A percentile compares a stretch with the other conserved stretches of the same genome.
phyloP scores from a whole-genome alignment of 2,113 vertebrate species.

The Hypanus sabinus region DNA sequence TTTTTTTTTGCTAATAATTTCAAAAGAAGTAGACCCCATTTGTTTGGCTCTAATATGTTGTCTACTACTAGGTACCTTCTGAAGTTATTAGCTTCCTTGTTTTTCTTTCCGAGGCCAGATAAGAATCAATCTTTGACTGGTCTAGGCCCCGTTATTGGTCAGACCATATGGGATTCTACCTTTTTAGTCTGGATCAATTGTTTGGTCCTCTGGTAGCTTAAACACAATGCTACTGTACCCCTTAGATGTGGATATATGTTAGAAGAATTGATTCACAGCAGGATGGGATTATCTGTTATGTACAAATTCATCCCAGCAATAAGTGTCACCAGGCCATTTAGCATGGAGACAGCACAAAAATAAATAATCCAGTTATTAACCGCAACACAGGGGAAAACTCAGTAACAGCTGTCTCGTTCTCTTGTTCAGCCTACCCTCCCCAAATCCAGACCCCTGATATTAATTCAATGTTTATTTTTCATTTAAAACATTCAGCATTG shows the following conservation, averaged over 20 bases:
- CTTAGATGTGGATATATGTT: neutral
- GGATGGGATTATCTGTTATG: neutral
- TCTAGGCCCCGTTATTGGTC: too few species aligned
- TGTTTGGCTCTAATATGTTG: too few species aligned
- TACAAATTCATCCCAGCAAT: neutral
- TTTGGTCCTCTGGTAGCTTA: too few species aligned
- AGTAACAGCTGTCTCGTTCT: neutral
- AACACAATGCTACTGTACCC: too few species aligned
- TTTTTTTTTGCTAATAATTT: too few species aligned
- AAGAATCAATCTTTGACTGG: too few species aligned
- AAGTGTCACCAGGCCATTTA: neutral
- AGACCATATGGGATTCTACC: too few species aligned
- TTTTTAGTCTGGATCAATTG: too few species aligned
- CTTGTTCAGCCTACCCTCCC: neutral
- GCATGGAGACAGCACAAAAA: neutral
- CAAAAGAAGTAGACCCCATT: too few species aligned
- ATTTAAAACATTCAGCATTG: neutral
- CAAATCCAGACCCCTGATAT: neutral
- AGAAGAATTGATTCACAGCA: neutral
- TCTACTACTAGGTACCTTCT: too few species aligned
- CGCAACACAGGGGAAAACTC: neutral
- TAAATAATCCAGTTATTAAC: neutral
- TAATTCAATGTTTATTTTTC: neutral
- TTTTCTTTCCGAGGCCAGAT: too few species aligned
- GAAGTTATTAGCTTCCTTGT: too few species aligned